phyloP scores from a whole-genome alignment of 1,140 invertebrate genomes.

The Dryas iulia region DNA sequence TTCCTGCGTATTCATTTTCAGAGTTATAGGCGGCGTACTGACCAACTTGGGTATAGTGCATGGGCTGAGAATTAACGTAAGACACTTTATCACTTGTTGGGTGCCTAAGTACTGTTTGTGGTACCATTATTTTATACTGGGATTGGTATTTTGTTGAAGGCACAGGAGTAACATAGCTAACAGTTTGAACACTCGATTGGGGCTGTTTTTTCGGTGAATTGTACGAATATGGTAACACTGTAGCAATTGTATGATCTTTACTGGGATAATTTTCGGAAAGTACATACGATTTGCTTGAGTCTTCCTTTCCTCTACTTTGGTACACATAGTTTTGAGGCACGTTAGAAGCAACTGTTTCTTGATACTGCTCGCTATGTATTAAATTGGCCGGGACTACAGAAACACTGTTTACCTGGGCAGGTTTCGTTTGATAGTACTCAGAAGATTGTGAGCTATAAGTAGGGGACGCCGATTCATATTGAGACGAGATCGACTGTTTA shows the following conservation, averaged over 20 bases:
- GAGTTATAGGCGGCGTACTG: conserved; percentile 43
- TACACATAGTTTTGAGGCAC: conserved; percentile 48
- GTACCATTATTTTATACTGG: conserved; percentile 64
- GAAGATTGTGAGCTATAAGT: conserved; percentile 31
- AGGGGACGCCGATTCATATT: conserved; percentile 32
- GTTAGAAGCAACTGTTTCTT: conserved; percentile 36
- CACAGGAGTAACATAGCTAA: conserved; percentile 67
- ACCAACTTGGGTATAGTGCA: conserved; percentile 43
- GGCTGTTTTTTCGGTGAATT: conserved; percentile 39
- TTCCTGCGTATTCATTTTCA: conserved; percentile 48
- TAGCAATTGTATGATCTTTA: conserved; percentile 67
- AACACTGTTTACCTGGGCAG: conserved; percentile 40
- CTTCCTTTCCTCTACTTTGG: conserved; percentile 42
- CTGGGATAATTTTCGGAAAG: conserved; percentile 66
- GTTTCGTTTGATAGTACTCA: conserved; percentile 40
- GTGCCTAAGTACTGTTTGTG: conserved; percentile 56
- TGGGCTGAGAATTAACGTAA: conserved; percentile 60
- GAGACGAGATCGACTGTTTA: conserved; percentile 26
- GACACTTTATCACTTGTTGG: conserved; percentile 57
- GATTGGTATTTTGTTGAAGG: conserved; percentile 66
- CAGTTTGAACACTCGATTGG: conserved; percentile 46
- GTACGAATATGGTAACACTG: conserved; percentile 58
- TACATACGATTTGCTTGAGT: conserved; percentile 39
- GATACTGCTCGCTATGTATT: conserved; percentile 47
- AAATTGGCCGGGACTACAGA: conserved; percentile 46